A percentile compares a stretch with the other conserved stretches of the same genome.
These are phyloP conservation scores for Lasioglossum pauxillum DNA, from an alignment of 2,888 invertebrate species.

Conservation along the genomic window DNA sequence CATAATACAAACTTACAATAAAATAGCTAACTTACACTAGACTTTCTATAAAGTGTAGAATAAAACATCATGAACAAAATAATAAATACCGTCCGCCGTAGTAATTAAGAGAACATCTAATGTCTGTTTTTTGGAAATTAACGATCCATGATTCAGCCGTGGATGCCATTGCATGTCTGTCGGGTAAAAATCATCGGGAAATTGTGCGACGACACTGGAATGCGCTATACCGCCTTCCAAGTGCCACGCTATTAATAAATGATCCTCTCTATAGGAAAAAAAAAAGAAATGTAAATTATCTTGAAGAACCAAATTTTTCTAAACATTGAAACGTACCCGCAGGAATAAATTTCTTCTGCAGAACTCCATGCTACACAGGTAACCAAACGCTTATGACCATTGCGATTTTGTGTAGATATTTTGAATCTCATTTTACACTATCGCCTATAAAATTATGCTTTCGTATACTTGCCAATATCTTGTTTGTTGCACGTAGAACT, in stretches of 20 bases:
- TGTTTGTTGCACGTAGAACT: background rate
- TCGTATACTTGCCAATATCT: background rate
- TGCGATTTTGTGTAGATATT: constrained; percentile 88
- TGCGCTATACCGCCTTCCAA: constrained; percentile 89
- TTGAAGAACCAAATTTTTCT: constrained; percentile 12
- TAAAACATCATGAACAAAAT: constrained; percentile 29
- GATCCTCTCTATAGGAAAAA: constrained; percentile 91
- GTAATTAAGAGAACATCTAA: constrained; percentile 94
- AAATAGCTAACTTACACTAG: background rate
- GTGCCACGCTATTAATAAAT: constrained; percentile 95
- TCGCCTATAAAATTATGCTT: background rate
- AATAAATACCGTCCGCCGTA: constrained; percentile 92
- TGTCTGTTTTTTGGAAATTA: constrained; percentile 86
- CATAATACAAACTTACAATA: background rate
- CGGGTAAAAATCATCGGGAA: constrained; percentile 94
- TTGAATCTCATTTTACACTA: constrained; percentile 78
- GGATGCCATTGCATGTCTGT: constrained; percentile 96
- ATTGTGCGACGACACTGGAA: constrained; percentile 90
- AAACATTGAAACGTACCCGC: constrained; percentile 87
- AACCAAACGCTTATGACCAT: constrained; percentile 91
- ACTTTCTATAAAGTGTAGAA: background rate
- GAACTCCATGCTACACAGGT: constrained; percentile 97
- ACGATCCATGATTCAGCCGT: constrained; percentile 85
- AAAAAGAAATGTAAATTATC: background rate
- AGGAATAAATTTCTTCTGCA: constrained; percentile 96